Conservation (phyloP, 2,888 invertebrate genomes). For the Amphipoea lucens region DNA sequence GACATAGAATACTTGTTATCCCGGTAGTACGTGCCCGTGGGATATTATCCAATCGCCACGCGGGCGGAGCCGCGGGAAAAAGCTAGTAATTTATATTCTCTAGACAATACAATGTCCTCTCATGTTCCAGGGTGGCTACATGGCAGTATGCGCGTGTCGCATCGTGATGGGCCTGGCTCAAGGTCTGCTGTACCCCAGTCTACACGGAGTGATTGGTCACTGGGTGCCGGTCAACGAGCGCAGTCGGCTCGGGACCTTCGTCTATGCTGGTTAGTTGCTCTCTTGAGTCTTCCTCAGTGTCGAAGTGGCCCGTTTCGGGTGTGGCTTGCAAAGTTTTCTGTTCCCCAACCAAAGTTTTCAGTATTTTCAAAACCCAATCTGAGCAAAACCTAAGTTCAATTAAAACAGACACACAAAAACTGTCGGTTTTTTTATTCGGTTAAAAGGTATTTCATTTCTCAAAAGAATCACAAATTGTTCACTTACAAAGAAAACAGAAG, state of each 20-base stretch:
- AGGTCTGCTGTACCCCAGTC: constrained; percentile 92
- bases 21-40: not conserved
- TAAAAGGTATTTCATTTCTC: not conserved
- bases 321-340: not conserved
- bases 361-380: no score
- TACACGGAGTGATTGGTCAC: constrained; percentile 92
- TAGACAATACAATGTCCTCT: not conserved
- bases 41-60: no score
- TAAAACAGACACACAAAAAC: not conserved
- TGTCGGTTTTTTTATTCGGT: not conserved
- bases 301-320: no score
- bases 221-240: constrained; percentile 93
- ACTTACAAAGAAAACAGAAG: not conserved
- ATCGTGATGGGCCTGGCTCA: constrained; percentile 93
- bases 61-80: not conserved
- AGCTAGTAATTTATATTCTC: not conserved
- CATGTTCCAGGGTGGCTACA: constrained; percentile 80
- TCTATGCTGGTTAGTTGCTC: constrained; percentile 89
- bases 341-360: no score
- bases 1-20: not conserved
- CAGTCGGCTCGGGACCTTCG: constrained; percentile 92
- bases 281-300: no score
- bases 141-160: constrained; percentile 87
- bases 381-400: not conserved
- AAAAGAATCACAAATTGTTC: not conserved